Evolutionary conservation across 1,140 invertebrate species (phyloP).

Genomic region (Drosophila kepulauana): DNA sequence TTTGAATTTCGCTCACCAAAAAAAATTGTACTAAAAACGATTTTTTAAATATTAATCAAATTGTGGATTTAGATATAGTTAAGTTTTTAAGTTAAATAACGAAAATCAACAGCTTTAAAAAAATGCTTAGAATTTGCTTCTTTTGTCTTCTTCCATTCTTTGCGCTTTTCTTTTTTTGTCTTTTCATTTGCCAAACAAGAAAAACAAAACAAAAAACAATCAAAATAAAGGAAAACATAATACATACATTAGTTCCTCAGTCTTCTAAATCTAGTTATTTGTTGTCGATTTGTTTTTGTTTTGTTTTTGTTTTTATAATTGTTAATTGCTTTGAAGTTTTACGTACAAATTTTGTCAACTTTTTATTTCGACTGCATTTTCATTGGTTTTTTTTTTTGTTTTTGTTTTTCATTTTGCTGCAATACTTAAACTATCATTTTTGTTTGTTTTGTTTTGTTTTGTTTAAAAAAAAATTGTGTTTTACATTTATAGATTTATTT

Average conservation of each 20-base stretch:
- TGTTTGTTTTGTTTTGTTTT: constrained; percentile 20
- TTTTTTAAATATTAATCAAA: constrained; percentile 81
- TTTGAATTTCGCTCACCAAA: constrained; percentile 73
- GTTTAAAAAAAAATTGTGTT: constrained; percentile 74
- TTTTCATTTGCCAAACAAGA: constrained; percentile 34
- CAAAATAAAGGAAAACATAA: constrained; percentile 18
- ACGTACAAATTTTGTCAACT: constrained; percentile 70
- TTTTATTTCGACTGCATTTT: constrained; percentile 31
- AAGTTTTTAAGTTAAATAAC: constrained; percentile 59
- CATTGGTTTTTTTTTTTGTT: constrained; percentile 23
- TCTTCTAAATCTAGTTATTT: constrained; percentile 82
- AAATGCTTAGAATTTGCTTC: constrained; percentile 48
- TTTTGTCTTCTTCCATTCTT: constrained; percentile 23
- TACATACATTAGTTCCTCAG: constrained; percentile 67
- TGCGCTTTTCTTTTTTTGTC: constrained; percentile 19
- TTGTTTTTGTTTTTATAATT: constrained; percentile 30
- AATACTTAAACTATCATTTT: constrained; percentile 42
- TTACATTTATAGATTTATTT: constrained; percentile 80
- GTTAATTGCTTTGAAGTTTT: constrained; percentile 67
- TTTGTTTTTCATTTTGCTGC: constrained; percentile 21
- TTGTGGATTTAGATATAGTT: constrained; percentile 40
- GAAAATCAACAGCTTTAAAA: constrained; percentile 73
- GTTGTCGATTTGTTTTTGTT: constrained; percentile 62
- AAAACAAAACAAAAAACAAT: constrained; percentile 32
- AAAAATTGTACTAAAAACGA: constrained; percentile 78